Evolutionary conservation across 64 coral and sea anemone genomes (phyloP), one percentile per base, ranked within the genome.

Genomic region (Dendrophyllia cribrosa): DNA sequence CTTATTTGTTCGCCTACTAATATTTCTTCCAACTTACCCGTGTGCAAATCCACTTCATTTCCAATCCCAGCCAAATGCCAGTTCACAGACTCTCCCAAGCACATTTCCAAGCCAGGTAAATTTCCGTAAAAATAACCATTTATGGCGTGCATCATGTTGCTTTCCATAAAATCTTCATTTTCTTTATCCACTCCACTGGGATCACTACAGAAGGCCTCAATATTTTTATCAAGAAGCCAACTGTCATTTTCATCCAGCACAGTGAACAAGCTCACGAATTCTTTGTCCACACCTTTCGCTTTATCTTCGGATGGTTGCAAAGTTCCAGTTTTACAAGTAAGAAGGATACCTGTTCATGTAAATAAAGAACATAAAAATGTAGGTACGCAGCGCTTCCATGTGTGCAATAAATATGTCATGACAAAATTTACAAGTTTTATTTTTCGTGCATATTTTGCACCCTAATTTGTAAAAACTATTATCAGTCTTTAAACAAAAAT

Each of bases 181-280:
- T 93, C 90, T 59, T 79, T 95, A 23, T 80, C 58, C 0, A 88
- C 90, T 15, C 65, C 74, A 4, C 24, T 0, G 11, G 79, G 17
- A 24, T 93, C 34, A 4, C 15, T 3, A 45, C 94, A 96, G 17
- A 76, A 95, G 23, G 47, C 49, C 0, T 95, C 6, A 43, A 95
- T 98, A 16, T 98, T 98, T 55, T 95, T 61, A 3, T 95, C 86
- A 19, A 98, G 83, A 5, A 95, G 75, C 96, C 96, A 98, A 60
- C 96, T 98, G 1, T 75, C 16, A 64, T 98, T 98, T 56, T 98
- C 96, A 86, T 98, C 96, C 58, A 98, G 62, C 19, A 98, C 96
- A 59, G 96, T 86, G 16, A 98, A 95, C 5, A 98, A 77, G 0
- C 51, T 43, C 5, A 95, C 23, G n/a, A 90, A 95, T 47, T 95